These are phyloP conservation scores for Polyploca ridens DNA, from an alignment of 2,888 invertebrate genomes.

Conservation along the genomic window DNA sequence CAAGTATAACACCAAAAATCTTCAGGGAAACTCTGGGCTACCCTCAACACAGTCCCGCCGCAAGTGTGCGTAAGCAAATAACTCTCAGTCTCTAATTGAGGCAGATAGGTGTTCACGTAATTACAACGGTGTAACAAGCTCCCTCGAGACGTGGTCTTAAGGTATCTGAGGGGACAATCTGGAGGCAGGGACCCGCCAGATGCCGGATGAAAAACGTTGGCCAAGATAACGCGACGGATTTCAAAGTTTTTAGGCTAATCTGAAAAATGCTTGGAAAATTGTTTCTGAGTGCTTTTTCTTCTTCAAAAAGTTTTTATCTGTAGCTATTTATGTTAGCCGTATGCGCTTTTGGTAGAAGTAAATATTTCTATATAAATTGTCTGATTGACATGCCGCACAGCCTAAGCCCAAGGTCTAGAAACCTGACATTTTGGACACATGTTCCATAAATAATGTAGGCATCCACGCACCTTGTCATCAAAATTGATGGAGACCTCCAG, in stretches of 20 bases:
- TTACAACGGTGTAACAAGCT: conserved; percentile 74
- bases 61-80: conserved; percentile 55
- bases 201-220: conserved; percentile 59
- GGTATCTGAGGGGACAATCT: conserved; percentile 37
- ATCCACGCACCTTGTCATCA: too few relatives aligned
- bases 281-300: not conserved
- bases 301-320: too few relatives aligned
- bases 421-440: too few relatives aligned
- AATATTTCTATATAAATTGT: too few relatives aligned
- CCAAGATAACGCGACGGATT: conserved; percentile 38
- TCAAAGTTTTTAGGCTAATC: conserved; percentile 10
- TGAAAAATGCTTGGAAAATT: not conserved
- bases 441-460: too few relatives aligned
- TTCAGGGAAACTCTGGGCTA: conserved; percentile 16
- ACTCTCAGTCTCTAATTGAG: conserved; percentile 65
- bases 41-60: conserved; percentile 49
- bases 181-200: conserved; percentile 41
- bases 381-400: too few relatives aligned
- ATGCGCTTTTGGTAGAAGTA: too few relatives aligned
- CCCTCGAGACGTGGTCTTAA: conserved; percentile 53
- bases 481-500: too few relatives aligned
- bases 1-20: not conserved
- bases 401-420: too few relatives aligned
- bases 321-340: not conserved
- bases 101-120: conserved; percentile 74